Evolutionary conservation across 2,113 vertebrate genomes (phyloP).

Genomic region (Alosa alosa): DNA sequence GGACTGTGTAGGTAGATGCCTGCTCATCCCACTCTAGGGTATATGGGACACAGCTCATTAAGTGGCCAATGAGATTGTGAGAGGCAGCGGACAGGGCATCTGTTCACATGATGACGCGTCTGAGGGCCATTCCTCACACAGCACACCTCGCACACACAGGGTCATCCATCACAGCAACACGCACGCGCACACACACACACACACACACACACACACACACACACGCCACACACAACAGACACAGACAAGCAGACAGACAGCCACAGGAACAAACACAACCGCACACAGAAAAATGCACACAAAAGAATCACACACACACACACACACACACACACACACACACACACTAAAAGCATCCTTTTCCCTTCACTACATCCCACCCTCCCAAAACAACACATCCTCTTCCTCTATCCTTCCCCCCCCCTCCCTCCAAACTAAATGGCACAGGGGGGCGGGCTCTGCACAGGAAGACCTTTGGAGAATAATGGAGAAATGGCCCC

Average conservation of each 20-base stretch:
- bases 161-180: background rate
- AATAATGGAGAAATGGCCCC: slow-evolving; percentile 44
- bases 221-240: background rate
- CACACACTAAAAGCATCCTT: background rate
- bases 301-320: background rate
- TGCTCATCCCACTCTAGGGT: background rate
- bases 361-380: background rate
- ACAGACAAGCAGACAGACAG: background rate
- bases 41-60: slow-evolving; percentile 49
- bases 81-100: slow-evolving; percentile 38
- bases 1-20: slow-evolving; percentile 34
- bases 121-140: slow-evolving; percentile 24
- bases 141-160: slow-evolving; percentile 3
- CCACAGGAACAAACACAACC: background rate
- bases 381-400: background rate
- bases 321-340: background rate
- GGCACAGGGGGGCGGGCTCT: slow-evolving; percentile 19
- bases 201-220: background rate
- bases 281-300: background rate
- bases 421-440: slow-evolving; percentile 16
- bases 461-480: slow-evolving; percentile 34
- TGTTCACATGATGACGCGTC: slow-evolving; percentile 22
- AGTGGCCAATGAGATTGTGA: slow-evolving; percentile 43
- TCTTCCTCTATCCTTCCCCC: background rate
- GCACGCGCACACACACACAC: background rate